These are phyloP conservation scores for Stegodyphus dumicola DNA, from an alignment of 1,140 invertebrate genomes.

Conservation along the genomic window DNA sequence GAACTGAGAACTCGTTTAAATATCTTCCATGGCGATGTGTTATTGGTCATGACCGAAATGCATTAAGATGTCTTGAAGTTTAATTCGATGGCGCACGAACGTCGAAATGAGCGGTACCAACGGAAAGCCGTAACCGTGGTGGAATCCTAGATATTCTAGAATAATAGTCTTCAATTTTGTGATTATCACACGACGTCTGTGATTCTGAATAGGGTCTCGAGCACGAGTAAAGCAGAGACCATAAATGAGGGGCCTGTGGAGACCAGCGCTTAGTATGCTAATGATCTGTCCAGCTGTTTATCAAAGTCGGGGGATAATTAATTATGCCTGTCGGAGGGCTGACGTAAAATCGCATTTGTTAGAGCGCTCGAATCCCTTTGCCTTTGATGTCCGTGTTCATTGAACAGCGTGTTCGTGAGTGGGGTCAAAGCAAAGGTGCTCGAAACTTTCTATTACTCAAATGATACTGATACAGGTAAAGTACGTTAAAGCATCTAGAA, in stretches of 20 bases:
- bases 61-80: no score
- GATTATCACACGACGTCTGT: constrained; percentile 2
- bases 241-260: constrained; percentile 15
- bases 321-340: constrained; percentile 22
- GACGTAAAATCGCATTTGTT: constrained; percentile 33
- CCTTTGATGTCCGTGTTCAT: constrained; percentile 15
- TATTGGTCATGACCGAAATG: no score
- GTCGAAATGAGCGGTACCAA: no score
- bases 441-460: no score
- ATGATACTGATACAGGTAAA: neutral
- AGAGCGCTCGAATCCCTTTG: constrained; percentile 12
- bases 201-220: constrained; percentile 11
- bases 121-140: no score
- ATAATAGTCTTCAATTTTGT: constrained; percentile 33
- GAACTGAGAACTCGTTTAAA: no score
- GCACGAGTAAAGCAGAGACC: neutral
- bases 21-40: no score
- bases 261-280: constrained; percentile 25
- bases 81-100: no score
- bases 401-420: neutral
- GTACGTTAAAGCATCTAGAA: neutral
- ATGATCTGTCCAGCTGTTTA: constrained; percentile 32
- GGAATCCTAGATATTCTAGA: neutral
- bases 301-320: constrained; percentile 31
- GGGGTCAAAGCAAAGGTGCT: no score